A percentile compares a stretch with the other conserved stretches of the same genome.
Evolutionary conservation across 2,888 invertebrate species (phyloP).

Genomic region (Diarsia rubi): DNA sequence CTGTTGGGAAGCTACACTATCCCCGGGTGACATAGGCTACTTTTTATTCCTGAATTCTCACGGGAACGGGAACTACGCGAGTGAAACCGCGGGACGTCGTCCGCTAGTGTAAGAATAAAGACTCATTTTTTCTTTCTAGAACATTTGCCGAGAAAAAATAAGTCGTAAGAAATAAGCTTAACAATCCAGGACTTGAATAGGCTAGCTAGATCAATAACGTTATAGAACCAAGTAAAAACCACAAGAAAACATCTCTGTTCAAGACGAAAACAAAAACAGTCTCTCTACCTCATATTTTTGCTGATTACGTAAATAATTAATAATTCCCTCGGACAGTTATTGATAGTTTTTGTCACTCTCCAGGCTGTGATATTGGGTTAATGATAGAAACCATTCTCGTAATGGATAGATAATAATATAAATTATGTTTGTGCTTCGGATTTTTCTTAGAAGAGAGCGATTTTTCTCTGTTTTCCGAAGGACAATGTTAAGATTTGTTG

Average conservation of each 20-base stretch:
- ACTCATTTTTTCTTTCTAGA: not conserved
- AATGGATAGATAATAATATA: slow-evolving; percentile 68
- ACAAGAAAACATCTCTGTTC: slow-evolving; percentile 9
- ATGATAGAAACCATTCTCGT: slow-evolving; percentile 65
- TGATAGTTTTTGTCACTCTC: slow-evolving; percentile 68
- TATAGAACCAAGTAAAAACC: not conserved
- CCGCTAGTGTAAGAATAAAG: too few species aligned
- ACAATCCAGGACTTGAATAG: not conserved
- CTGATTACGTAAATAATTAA: slow-evolving; percentile 59
- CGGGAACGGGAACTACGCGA: too few species aligned
- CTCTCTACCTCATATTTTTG: slow-evolving; percentile 26
- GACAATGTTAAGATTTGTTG: slow-evolving; percentile 6
- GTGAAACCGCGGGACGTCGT: too few species aligned
- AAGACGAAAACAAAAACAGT: slow-evolving; percentile 29
- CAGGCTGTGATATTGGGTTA: slow-evolving; percentile 56
- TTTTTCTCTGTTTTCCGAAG: slow-evolving; percentile 24
- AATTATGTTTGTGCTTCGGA: slow-evolving; percentile 48
- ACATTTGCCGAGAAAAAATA: not conserved
- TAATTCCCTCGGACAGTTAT: slow-evolving; percentile 63
- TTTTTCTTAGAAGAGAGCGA: slow-evolving; percentile 9
- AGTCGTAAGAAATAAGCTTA: not conserved
- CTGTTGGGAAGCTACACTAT: too few species aligned
- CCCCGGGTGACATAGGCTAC: too few species aligned
- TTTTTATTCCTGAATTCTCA: too few species aligned
- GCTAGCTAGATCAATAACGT: slow-evolving; percentile 8